These are phyloP conservation scores for Platalea minor DNA, from an alignment of 2,797 vertebrate species.

Conservation along the genomic window DNA sequence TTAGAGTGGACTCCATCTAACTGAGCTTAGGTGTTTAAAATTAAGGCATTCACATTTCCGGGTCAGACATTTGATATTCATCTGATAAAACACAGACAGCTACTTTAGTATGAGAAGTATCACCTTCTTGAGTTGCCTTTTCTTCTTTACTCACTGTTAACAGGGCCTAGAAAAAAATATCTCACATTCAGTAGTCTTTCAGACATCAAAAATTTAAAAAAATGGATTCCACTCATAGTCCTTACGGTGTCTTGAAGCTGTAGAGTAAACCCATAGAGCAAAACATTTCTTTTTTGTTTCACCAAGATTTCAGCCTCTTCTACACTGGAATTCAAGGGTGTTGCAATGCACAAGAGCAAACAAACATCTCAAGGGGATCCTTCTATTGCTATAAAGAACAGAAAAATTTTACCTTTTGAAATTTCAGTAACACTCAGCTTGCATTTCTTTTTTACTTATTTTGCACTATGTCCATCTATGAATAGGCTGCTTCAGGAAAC, in stretches of 20 bases:
- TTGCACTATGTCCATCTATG: fast-evolving
- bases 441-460: background rate
- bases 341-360: background rate
- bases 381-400: background rate
- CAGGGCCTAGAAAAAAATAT: background rate
- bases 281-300: background rate
- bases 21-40: background rate
- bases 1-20: background rate
- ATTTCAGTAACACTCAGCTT: background rate
- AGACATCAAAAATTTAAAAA: background rate
- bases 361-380: background rate
- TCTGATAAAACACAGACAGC: background rate
- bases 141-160: background rate
- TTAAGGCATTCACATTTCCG: background rate
- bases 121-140: background rate
- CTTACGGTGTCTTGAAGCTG: background rate
- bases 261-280: background rate
- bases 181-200: background rate
- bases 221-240: background rate
- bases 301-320: background rate
- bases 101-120: background rate
- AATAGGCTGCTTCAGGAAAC: background rate
- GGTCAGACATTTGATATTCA: background rate
- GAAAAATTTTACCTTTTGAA: background rate
- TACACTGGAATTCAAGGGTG: background rate